Percentiles rank a stretch among this genome's conserved stretches.
phyloP scores from a whole-genome alignment of 2,888 invertebrate genomes.

The Chrysina gloriosa region DNA sequence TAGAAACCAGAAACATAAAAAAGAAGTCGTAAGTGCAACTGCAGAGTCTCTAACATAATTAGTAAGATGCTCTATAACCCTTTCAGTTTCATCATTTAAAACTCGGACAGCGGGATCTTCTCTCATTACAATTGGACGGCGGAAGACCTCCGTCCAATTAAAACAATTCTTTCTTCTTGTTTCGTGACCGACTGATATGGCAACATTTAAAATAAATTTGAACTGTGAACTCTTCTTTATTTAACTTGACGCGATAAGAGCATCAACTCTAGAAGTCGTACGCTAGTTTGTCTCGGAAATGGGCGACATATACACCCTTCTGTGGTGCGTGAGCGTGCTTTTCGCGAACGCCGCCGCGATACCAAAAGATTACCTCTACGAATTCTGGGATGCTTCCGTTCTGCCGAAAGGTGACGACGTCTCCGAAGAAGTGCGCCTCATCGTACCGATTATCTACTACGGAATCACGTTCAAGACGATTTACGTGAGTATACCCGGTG shows the following conservation, averaged over 20 bases:
- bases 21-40: no score
- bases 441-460: conserved; percentile 83
- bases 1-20: no score
- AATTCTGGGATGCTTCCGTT: conserved; percentile 70
- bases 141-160: conserved; percentile 3
- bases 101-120: no score
- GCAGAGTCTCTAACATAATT: background rate
- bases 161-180: conserved; percentile 6
- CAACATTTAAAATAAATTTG: conserved; percentile 52
- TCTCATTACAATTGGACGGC: no score
- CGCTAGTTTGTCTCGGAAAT: conserved; percentile 39
- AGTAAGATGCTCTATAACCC: background rate
- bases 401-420: conserved; percentile 72
- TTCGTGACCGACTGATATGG: conserved; percentile 45
- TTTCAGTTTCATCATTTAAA: no score
- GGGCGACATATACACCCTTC: conserved; percentile 65
- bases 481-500: conserved; percentile 83
- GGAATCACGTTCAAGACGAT: conserved; percentile 79
- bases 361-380: conserved; percentile 65
- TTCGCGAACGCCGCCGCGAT: conserved; percentile 30
- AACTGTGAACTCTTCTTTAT: conserved; percentile 54
- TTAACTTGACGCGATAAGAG: conserved; percentile 42
- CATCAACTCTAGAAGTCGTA: conserved; percentile 12
- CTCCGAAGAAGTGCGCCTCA: conserved; percentile 74
- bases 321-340: conserved; percentile 54